Evolutionary conservation across 1,140 invertebrate species (phyloP).

Genomic region (Drosophila gunungcola): DNA sequence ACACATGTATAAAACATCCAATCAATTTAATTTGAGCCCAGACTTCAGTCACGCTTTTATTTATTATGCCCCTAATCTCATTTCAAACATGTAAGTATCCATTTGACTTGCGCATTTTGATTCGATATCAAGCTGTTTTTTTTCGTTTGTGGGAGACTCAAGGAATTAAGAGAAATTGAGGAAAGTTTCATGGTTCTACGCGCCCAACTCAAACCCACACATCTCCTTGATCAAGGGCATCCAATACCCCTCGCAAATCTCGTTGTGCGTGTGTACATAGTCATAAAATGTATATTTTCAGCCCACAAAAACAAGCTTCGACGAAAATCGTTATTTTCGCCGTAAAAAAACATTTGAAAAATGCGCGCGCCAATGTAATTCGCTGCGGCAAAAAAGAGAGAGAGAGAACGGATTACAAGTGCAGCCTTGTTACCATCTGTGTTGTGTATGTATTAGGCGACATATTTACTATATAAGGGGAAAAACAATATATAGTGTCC

Average conservation of each 20-base stretch:
- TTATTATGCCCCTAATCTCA: too few species aligned
- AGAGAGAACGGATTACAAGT: constrained; percentile 68
- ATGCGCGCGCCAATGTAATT: constrained; percentile 79
- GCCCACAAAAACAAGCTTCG: constrained; percentile 65
- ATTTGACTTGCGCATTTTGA: too few species aligned
- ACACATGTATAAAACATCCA: too few species aligned
- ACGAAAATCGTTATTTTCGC: constrained; percentile 82
- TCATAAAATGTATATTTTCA: constrained; percentile 80
- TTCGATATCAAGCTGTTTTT: too few species aligned
- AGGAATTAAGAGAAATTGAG: constrained; percentile 3
- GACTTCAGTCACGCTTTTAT: too few species aligned
- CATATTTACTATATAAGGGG: constrained; percentile 74
- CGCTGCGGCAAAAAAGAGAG: constrained; percentile 47
- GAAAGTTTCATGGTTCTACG: constrained; percentile 25
- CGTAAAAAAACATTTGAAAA: constrained; percentile 81
- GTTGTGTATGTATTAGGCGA: constrained; percentile 40
- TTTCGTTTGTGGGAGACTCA: too few species aligned
- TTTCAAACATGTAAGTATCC: too few species aligned
- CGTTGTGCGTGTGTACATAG: constrained; percentile 46
- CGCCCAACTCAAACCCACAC: constrained; percentile 66
- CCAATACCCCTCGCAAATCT: constrained; percentile 18
- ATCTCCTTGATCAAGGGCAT: constrained; percentile 81
- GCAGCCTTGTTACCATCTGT: constrained; percentile 51
- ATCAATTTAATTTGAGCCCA: too few species aligned
- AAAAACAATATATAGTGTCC: constrained; percentile 50